Percentiles rank a stretch among this genome's conserved stretches.
phyloP scores from a whole-genome alignment of 1,140 invertebrate species.

The honey bee (Apis mellifera) region DNA sequence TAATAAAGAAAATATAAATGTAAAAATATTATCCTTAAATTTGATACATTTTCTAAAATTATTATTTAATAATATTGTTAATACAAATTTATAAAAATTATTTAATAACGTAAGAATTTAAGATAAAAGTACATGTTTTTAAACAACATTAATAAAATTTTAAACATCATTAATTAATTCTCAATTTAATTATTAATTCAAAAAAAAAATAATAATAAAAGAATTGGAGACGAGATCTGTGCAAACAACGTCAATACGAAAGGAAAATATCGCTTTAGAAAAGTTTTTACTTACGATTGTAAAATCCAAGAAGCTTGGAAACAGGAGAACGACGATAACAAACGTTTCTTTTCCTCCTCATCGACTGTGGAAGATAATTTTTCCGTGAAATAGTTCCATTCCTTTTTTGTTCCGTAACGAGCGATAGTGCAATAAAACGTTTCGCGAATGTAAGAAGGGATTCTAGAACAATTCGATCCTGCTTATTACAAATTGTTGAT shows the following conservation, averaged over 20 bases:
- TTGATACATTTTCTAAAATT: too few relatives aligned
- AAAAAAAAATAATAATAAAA: too few relatives aligned
- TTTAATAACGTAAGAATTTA: not conserved
- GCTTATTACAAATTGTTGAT: too few relatives aligned
- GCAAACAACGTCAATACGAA: not conserved
- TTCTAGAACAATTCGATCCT: conserved; percentile 60
- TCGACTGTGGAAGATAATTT: conserved; percentile 59
- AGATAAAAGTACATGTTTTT: too few relatives aligned
- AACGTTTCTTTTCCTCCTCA: conserved; percentile 69
- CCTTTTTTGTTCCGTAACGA: conserved; percentile 69
- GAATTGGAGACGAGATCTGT: not conserved
- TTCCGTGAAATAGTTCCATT: conserved; percentile 72
- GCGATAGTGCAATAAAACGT: conserved; percentile 76
- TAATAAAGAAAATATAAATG: too few relatives aligned
- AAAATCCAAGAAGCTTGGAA: conserved; percentile 73
- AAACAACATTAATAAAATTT: too few relatives aligned
- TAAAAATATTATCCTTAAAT: too few relatives aligned
- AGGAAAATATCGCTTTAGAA: not conserved
- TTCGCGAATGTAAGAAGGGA: conserved; percentile 70
- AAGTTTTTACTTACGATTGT: conserved; percentile 66
- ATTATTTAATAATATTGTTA: too few relatives aligned
- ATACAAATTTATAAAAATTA: too few relatives aligned
- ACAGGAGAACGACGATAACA: conserved; percentile 71
- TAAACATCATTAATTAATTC: too few relatives aligned
- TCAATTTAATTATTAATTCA: too few relatives aligned